A percentile compares a stretch with the other conserved stretches of the same genome.
Evolutionary conservation across 2,113 vertebrate genomes (phyloP).

Genomic region (Nematolebias whitei): DNA sequence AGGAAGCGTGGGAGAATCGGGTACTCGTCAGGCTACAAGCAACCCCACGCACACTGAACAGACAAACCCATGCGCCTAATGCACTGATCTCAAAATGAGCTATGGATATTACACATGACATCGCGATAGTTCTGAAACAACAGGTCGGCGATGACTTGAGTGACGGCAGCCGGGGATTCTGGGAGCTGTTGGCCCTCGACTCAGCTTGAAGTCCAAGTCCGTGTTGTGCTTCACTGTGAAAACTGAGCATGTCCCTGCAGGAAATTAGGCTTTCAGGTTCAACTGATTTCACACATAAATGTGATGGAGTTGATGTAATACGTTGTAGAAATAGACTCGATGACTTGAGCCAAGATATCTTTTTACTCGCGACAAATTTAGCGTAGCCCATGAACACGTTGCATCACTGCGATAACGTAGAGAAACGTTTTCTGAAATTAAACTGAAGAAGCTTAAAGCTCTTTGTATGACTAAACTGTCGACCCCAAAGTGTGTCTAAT

Average conservation of each 20-base stretch:
- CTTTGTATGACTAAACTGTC: not conserved
- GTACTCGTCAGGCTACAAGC: conserved; percentile 65
- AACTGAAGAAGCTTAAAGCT: not conserved
- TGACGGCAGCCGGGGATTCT: conserved; percentile 29
- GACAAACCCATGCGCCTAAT: conserved; percentile 66
- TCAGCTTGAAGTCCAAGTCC: conserved; percentile 25
- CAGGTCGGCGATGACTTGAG: conserved; percentile 42
- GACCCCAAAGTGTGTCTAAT: not conserved
- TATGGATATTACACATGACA: conserved; percentile 55
- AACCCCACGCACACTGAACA: conserved; percentile 65
- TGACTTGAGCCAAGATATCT: conserved; percentile 18
- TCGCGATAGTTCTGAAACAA: conserved; percentile 39
- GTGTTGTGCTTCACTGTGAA: conserved; percentile 3
- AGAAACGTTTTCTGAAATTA: conserved; percentile 1
- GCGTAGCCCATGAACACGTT: not conserved
- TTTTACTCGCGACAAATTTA: conserved; percentile 10
- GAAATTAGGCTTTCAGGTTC: conserved; percentile 48
- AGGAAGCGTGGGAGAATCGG: conserved; percentile 69
- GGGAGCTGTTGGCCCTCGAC: conserved; percentile 50
- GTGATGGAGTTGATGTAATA: conserved; percentile 32
- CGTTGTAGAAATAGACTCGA: conserved; percentile 29
- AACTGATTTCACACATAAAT: conserved; percentile 56
- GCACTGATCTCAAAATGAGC: conserved; percentile 60
- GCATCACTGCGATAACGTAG: not conserved
- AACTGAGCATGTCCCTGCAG: conserved; percentile 24